phyloP scores from a whole-genome alignment of 2,113 vertebrate genomes.

The sheep (Ovis aries) region ARS-UI_Ramb_v3.0 NC_056054.1:126332001-126332500 shows the following conservation, averaged over 20 bases:
- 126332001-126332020: not conserved
- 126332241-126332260: not conserved
- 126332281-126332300: not conserved
- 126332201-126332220: not conserved
- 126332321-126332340: not conserved
- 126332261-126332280: not conserved
- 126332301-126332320: not conserved
- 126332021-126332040: not conserved
- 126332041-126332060: not conserved
- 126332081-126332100: not conserved
- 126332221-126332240: not conserved
- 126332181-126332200: not conserved
- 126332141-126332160: not conserved
- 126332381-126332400: not conserved
- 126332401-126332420: not conserved
- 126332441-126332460: not conserved
- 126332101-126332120: not conserved
- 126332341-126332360: not conserved
- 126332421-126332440: not conserved
- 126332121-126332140: not conserved
- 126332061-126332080: not conserved
- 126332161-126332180: not conserved
- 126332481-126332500: not conserved
- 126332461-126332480: not conserved
- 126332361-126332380: not conserved